A percentile compares a stretch with the other conserved stretches of the same genome.
phyloP scores from a whole-genome alignment of 2,797 vertebrate species.

The Sebastes minor region DNA sequence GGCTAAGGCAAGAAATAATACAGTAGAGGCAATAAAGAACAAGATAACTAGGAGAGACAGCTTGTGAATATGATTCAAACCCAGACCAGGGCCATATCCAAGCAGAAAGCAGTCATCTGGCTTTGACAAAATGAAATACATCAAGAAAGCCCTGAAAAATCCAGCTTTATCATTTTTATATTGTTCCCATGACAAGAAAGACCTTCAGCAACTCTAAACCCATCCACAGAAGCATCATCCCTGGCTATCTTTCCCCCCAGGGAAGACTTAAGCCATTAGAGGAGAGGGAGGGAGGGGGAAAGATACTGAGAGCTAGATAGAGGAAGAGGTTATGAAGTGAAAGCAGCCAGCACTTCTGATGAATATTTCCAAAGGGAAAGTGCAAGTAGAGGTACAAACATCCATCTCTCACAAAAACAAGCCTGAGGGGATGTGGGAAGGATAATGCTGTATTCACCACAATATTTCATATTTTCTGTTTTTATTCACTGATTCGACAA shows the following conservation, averaged over 20 bases:
- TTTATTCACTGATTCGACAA: constrained; percentile 32
- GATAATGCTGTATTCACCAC: constrained; percentile 41
- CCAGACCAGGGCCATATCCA: constrained; percentile 48
- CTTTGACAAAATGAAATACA: constrained; percentile 77
- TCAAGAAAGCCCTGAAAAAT: constrained; percentile 57
- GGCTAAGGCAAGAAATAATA: constrained; percentile 28
- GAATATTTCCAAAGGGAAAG: constrained; percentile 70
- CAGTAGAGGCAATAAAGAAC: constrained; percentile 55
- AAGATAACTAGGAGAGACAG: constrained; percentile 56
- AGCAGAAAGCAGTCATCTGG: constrained; percentile 56
- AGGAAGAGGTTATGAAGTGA: constrained; percentile 72
- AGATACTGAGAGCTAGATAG: constrained; percentile 59
- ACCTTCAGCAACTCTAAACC: constrained; percentile 77
- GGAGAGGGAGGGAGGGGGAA: constrained; percentile 40
- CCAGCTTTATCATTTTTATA: constrained; percentile 79
- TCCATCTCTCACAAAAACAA: constrained; percentile 65
- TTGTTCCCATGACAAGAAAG: constrained; percentile 79
- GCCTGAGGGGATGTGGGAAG: constrained; percentile 33
- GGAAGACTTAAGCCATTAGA: constrained; percentile 80
- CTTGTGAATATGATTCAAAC: constrained; percentile 66
- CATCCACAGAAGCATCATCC: constrained; percentile 73
- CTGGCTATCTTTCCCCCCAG: constrained; percentile 69
- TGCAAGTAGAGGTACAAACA: constrained; percentile 65
- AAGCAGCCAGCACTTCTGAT: constrained; percentile 69
- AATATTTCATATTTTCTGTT: constrained; percentile 21